A percentile compares a stretch with the other conserved stretches of the same genome.
Evolutionary conservation across 2,797 vertebrate genomes (phyloP).

Genomic region (Paguma larvata): DNA sequence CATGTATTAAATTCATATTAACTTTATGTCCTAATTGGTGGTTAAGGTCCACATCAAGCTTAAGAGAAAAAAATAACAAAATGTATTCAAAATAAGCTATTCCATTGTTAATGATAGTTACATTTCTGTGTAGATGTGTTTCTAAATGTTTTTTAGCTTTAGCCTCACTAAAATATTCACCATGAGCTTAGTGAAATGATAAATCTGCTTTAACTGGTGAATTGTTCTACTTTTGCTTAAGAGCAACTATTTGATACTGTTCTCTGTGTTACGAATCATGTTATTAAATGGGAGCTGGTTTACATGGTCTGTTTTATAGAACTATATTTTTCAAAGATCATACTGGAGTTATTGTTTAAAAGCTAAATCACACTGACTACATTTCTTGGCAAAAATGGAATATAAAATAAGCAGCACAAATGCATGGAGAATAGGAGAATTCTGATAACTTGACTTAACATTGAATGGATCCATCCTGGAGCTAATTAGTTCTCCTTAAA

Average conservation of each 20-base stretch:
- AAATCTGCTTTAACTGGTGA: background rate
- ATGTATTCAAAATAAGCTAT: background rate
- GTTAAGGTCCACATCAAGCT: background rate
- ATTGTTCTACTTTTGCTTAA: background rate
- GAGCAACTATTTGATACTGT: background rate
- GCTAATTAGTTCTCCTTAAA: conserved; percentile 63
- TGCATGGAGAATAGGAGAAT: conserved; percentile 37
- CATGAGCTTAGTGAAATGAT: background rate
- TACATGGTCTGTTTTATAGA: conserved; percentile 26
- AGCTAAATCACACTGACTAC: conserved; percentile 53
- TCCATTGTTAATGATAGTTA: background rate
- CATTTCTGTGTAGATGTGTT: background rate
- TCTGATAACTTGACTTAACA: conserved; percentile 64
- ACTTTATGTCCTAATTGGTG: background rate
- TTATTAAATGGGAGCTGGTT: conserved; percentile 5
- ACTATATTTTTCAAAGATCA: background rate
- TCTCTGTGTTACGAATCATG: background rate
- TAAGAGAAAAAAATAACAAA: background rate
- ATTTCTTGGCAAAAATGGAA: conserved; percentile 60
- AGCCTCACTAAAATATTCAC: conserved; percentile 50
- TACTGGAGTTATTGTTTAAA: conserved; percentile 41
- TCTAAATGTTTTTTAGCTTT: background rate
- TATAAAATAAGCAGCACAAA: conserved; percentile 63
- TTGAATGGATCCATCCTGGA: conserved; percentile 56
- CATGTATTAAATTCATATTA: background rate